Evolutionary conservation across 2,888 invertebrate species (phyloP), one percentile per base, ranked within the genome.

Genomic region (Scaptomyza polygonia): DNA sequence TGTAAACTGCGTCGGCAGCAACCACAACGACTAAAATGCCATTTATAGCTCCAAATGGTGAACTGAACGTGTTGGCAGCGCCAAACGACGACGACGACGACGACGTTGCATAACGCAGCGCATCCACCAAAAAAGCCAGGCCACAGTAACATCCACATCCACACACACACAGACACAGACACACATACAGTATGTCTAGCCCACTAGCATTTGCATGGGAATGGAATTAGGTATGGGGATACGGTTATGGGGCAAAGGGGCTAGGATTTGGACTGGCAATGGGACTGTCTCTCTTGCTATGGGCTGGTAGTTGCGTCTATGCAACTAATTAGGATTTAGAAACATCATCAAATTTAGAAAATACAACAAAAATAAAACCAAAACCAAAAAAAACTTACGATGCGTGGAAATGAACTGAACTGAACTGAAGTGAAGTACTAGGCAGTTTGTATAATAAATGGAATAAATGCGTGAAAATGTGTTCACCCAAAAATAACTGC

Each of bases 301-400:
- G 56, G 67, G 32, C 67, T 63, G 63, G 32, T 43, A 67, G 59
- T 42, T 40, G 56, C 51, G 72, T 77, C 81, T 84, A 65, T 66
- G 70, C 68, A 81, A 77, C 83, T 87, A 86, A 86, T 86, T 86
- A 86, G 88, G 73, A 86, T 88, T 88, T 88, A 81, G 77, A 87
- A 88, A 87, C 67, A 79, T 79, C 70, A 54, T 83, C 87, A 88
- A 79, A 86, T 74, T 88, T 86, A 83, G 88, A 87, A 87, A 87
- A 83, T 71, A 64, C 47, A 67, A 67, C 73, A 71, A 86, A 39
- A 86, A 88, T 87, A 87, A 84, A 83, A 59, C 44, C 45, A 67
- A 69, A 84, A 83, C 57, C 44, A 44, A 67, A 69, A 74, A 2
- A 49, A 36, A 1, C 39, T 36, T 53, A 57, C 34, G 45, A 45